Base-by-base conservation (phyloP, 2,113 vertebrate species). In the Notechis scutatus region DNA sequence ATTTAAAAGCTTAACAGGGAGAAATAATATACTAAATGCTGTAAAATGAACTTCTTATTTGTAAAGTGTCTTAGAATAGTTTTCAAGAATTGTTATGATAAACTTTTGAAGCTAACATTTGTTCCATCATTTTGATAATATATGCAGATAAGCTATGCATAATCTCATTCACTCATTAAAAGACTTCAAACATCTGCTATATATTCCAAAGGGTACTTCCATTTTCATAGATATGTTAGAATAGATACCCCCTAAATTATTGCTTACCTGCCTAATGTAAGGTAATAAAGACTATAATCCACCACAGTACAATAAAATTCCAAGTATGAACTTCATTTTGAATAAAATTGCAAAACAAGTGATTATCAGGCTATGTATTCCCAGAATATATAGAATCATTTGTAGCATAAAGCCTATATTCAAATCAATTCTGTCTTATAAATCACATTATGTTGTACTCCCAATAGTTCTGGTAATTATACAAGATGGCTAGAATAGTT, bases 401-500 rank as follows among this genome's bases (percentile, higher is more conserved):
- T 96, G 56, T 93, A 59, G 90, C 69, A 69, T 92, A 90, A 90
- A 95, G 93, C 91, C 54, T 86, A 88, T 6, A 39, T 91, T 97
- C 94, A 94, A 94, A 91, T 94, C 93, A 93, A 39, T 92, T 89
- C 94, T 94, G 95, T 94, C 96, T 96, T 90, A 91, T 93, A 96
- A 52, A 91, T 94, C 92, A 91, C 95, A 92, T 92, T 90, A 95
- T 90, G 81, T 91, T 95, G 9, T 86, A 95, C 56, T 92, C 92
- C 85, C 89, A 23, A 91, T 93, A 95, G 95, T 94, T 86, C 92
- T 87, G 64, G 92, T 6, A 50, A 47, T 91, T 86, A 92, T 87
- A 81, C 92, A 96, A 59, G 64, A 94, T 96, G 93, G 87, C 91
- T 11, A 81, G 3, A 81, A 81, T 81, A 81, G 74, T 9, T 39